Evolutionary conservation across 2,113 vertebrate genomes (phyloP), one percentile per base, ranked within the genome.

Genomic region (Saccopteryx bilineata): DNA sequence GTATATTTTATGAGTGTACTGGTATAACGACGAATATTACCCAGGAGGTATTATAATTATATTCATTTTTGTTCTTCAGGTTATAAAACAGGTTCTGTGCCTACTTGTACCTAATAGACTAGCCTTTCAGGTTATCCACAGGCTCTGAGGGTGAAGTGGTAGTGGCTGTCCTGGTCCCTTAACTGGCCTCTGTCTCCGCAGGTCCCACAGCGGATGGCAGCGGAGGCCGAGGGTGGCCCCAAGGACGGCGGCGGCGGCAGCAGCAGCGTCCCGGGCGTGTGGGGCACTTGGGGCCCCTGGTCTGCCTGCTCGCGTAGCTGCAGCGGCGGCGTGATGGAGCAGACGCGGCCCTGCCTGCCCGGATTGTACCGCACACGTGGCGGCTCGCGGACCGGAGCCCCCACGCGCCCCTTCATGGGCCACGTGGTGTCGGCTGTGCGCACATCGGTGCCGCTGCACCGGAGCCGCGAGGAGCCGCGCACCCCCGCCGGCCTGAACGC

Each of bases 241-340:
- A 98, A 98, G 91, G 98, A 98, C 14, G 94, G 97, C 56, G 72
- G 97, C 4, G 97, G 96, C 5, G 98, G n/a, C n/a, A n/a, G n/a
- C 39, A 39, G 39, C 39, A 39, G 98, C 0, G 88, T 94, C 39
- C 98, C 98, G 0, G 99, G 99, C 7, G 96, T 98, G 58, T 99
- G 99, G 99, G 99, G 99, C 0, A 86, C 98, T 46, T 99, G 99
- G 99, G 99, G 99, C 0, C 96, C 99, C n/a, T 99, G 99, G 99
- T 98, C 99, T 0, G 98, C 98, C 79, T 99, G 99, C 95, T 99
- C 99, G 0, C 98, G 97, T 91, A 99, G 99, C 76, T 99, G 99
- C 98, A 99, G 99, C 3, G 98, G 98, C 0, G 99, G 99, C 0
- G 99, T 99, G 52, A 99, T 99, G 98, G 99, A 99, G 97, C 99